Percentiles rank a stretch among this genome's conserved stretches.
Evolutionary conservation across 2,113 vertebrate genomes (phyloP).

Genomic region (Catharus minimus): DNA sequence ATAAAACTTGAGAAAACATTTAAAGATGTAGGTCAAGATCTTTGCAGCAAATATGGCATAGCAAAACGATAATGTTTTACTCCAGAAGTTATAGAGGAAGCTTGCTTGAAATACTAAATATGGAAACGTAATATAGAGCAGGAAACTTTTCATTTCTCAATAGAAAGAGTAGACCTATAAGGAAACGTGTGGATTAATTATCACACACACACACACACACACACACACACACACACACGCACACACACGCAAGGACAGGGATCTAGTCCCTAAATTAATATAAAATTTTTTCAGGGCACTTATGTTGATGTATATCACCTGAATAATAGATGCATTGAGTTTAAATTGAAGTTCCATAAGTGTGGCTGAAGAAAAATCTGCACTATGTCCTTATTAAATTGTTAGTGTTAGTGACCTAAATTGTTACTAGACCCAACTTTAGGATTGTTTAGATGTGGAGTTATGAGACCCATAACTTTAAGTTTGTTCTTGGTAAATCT

Average conservation of each 20-base stretch:
- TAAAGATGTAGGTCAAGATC: background rate
- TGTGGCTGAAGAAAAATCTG: background rate
- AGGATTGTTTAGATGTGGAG: background rate
- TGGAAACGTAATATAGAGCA: background rate
- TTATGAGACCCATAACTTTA: background rate
- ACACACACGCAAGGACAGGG: background rate
- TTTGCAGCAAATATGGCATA: background rate
- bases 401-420: background rate
- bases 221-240: background rate
- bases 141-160: background rate
- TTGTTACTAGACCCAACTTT: background rate
- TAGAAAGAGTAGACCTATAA: background rate
- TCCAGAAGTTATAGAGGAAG: background rate
- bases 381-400: background rate
- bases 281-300: background rate
- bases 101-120: background rate
- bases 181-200: background rate
- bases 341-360: background rate
- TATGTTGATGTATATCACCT: accelerated
- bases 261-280: background rate
- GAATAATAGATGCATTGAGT: background rate
- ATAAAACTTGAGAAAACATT: constrained; percentile 3
- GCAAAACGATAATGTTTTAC: background rate
- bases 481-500: background rate
- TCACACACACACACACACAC: background rate